phyloP scores from a whole-genome alignment of 1,140 invertebrate species.

The Cylas formicarius region DNA sequence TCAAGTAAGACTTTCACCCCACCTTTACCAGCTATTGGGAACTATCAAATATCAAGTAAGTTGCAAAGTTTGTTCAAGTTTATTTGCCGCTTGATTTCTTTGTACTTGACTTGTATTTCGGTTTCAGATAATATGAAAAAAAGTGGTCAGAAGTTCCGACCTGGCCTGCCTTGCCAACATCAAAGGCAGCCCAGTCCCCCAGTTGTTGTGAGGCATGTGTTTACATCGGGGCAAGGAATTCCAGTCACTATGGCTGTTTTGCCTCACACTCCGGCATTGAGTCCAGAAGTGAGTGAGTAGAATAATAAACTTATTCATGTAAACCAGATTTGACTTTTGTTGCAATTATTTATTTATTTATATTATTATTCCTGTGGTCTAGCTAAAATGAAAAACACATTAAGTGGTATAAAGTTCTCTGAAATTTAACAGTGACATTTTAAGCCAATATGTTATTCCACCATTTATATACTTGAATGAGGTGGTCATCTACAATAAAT shows the following conservation, averaged over 20 bases:
- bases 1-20: constrained; percentile 41
- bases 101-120: no score
- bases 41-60: constrained; percentile 31
- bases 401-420: background rate
- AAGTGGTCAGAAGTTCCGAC: constrained; percentile 31
- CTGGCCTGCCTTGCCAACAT: constrained; percentile 31
- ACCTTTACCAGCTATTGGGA: constrained; percentile 36
- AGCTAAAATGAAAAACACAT: constrained; percentile 1
- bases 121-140: constrained; percentile 31
- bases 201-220: constrained; percentile 53
- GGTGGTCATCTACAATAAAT: no score
- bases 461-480: no score
- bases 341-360: constrained; percentile 4
- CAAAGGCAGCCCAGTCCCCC: constrained; percentile 42
- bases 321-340: no score
- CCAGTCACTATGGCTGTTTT: constrained; percentile 52
- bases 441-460: no score
- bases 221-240: constrained; percentile 48
- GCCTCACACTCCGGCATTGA: constrained; percentile 41
- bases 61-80: no score
- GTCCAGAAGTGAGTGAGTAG: constrained; percentile 39
- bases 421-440: no score
- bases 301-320: no score
- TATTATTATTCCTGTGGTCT: background rate
- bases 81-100: no score